These are phyloP conservation scores for Noturus placidus DNA, from an alignment of 2,113 vertebrate genomes.

Conservation along the genomic window DNA sequence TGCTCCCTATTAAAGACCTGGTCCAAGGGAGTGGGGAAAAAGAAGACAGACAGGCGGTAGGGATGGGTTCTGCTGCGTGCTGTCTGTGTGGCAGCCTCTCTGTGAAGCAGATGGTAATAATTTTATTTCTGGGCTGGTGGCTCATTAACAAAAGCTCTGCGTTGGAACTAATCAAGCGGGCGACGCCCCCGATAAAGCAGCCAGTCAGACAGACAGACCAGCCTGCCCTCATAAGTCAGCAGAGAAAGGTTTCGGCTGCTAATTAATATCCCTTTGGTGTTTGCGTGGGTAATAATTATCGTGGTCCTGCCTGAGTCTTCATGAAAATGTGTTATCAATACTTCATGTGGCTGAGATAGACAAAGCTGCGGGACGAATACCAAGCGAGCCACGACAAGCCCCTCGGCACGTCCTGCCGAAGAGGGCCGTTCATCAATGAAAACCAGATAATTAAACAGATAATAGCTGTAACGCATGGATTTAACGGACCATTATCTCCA, in stretches of 20 bases:
- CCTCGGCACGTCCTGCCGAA: constrained; percentile 38
- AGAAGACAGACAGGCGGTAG: constrained; percentile 17
- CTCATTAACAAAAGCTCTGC: constrained; percentile 53
- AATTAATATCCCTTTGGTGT: constrained; percentile 58
- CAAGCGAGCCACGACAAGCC: constrained; percentile 40
- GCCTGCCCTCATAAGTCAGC: constrained; percentile 55
- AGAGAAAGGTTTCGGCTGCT: constrained; percentile 55
- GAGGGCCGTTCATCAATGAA: constrained; percentile 42
- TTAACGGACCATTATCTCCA: constrained; percentile 49
- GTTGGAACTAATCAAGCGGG: constrained; percentile 52
- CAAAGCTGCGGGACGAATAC: constrained; percentile 48
- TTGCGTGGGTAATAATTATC: constrained; percentile 56
- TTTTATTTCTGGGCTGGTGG: constrained; percentile 49
- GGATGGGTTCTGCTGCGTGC: constrained; percentile 2
- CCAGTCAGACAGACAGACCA: constrained; percentile 46
- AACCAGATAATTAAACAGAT: constrained; percentile 56
- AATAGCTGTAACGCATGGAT: constrained; percentile 46
- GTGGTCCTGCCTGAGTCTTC: constrained; percentile 32
- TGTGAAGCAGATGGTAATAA: constrained; percentile 45
- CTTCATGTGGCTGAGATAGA: constrained; percentile 47
- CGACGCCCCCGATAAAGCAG: constrained; percentile 51
- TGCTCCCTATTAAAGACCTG: constrained; percentile 47
- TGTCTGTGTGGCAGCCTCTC: background rate
- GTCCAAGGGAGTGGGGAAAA: constrained; percentile 8
- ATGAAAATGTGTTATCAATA: constrained; percentile 56